Conservation (phyloP, 2,888 invertebrate species). For the Luperina testacea region DNA sequence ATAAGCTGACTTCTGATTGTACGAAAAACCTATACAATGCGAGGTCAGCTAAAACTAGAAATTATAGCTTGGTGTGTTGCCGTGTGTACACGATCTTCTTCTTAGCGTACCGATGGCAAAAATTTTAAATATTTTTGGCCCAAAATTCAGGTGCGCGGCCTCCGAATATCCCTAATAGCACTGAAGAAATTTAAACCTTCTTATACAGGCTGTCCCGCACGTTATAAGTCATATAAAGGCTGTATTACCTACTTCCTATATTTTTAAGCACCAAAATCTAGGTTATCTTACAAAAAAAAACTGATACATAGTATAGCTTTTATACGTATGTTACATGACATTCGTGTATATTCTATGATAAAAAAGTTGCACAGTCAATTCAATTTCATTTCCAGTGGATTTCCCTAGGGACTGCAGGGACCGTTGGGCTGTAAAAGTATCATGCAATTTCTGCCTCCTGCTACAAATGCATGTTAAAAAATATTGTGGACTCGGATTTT, state of each 20-base stretch:
- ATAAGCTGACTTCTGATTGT: too few relatives aligned
- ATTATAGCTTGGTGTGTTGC: too few relatives aligned
- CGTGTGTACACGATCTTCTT: too few relatives aligned
- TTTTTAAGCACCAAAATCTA: neutral
- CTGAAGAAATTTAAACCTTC: neutral
- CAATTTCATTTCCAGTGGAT: constrained; percentile 38
- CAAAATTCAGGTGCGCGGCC: too few relatives aligned
- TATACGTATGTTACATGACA: neutral
- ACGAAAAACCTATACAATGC: too few relatives aligned
- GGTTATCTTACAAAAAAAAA: neutral
- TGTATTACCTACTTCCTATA: neutral
- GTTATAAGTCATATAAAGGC: neutral
- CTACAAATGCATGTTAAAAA: constrained; percentile 11
- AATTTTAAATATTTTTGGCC: too few relatives aligned
- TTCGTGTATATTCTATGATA: neutral
- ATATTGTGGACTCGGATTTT: neutral
- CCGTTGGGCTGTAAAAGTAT: constrained; percentile 9
- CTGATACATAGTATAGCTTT: neutral
- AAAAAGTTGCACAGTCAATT: constrained; percentile 28
- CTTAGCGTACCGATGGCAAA: too few relatives aligned
- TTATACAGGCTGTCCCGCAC: neutral
- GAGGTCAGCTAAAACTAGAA: too few relatives aligned
- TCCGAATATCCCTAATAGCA: neutral
- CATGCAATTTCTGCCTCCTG: constrained; percentile 8
- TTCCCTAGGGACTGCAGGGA: constrained; percentile 29